Percentiles rank a stretch among this genome's conserved stretches.
Conservation (phyloP, 2,888 invertebrate species). For the Pediacus dermestoides region DNA sequence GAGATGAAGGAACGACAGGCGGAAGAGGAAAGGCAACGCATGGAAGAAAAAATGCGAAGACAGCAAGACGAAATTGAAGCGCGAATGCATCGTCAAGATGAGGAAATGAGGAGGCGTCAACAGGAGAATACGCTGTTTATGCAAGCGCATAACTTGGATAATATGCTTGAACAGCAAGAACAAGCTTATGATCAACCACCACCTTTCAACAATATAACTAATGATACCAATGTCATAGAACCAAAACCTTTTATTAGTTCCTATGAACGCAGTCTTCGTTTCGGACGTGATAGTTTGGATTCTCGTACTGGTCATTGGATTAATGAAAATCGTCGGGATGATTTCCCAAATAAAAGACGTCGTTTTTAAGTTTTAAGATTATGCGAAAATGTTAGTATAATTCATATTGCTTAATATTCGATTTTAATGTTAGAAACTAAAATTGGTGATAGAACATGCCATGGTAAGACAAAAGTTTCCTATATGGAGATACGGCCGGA, state of each 20-base stretch:
- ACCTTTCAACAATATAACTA: constrained; percentile 19
- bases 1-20: constrained; percentile 63
- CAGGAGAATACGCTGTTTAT: constrained; percentile 85
- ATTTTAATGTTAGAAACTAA: no score
- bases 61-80: constrained; percentile 75
- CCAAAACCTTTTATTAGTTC: constrained; percentile 40
- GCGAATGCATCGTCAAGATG: constrained; percentile 77
- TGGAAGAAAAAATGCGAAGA: constrained; percentile 60
- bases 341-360: constrained; percentile 38
- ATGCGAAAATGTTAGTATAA: no score
- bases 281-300: constrained; percentile 26
- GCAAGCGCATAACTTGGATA: constrained; percentile 61
- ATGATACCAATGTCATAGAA: no score
- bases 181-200: constrained; percentile 46
- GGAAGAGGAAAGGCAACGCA: constrained; percentile 67
- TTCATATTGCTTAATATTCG: no score
- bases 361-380: constrained; percentile 37
- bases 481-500: no score
- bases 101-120: constrained; percentile 79
- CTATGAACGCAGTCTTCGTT: constrained; percentile 36
- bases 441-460: no score
- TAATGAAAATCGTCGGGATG: constrained; percentile 39
- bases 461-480: no score
- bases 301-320: constrained; percentile 35
- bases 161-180: constrained; percentile 68